Base-by-base conservation (phyloP, 2,113 vertebrate species). In the Paramormyrops kingsleyae region DNA sequence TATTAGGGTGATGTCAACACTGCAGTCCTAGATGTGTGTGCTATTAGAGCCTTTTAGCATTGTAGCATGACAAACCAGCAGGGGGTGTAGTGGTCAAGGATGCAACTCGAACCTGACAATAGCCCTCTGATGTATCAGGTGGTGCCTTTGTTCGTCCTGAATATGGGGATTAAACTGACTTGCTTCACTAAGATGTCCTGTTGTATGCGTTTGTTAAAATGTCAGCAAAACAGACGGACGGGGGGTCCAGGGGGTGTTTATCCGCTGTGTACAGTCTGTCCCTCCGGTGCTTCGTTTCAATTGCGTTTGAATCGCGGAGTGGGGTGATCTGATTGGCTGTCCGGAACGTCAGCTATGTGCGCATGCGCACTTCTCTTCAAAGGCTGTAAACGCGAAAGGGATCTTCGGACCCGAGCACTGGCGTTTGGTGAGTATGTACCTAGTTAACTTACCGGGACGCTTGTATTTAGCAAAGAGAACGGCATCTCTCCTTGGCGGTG, bases 291-390 rank as follows among this genome's bases (percentile, higher is more conserved):
- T 84, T 27, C 7, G 5, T 62, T 83, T 59, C 13, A 50, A 46
- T 53, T 89, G 27, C 70, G 74, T 89, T 89, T 53, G 47, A 89
- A 90, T 88, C 49, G 19, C n/a, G 0, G 39, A 44, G 0, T 13
- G 59, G 35, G 15, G 12, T 15, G 12, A 27, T 47, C 15, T 70
- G 83, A 87, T 90, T 90, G 89, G 89, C 46, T 62, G 44, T 31
- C 13, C 84, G 5, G 53, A 5, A 7, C 10, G 19, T 8, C 0
- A 21, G 4, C 5, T 17, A n/a, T 42, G 74, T 4, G 35, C 89
- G 59, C 89, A 90, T 39, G 89, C 89, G 89, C 89, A 90, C 17
- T 27, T 5, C 53, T 39, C 12, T 24, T 17, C n/a, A 44, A 27
- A 50, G 24, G 12, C 17, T 13, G 35, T 31, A 1, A n/a, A 5